phyloP scores from a whole-genome alignment of 1,140 invertebrate species.

The Holotrichia oblita region DNA sequence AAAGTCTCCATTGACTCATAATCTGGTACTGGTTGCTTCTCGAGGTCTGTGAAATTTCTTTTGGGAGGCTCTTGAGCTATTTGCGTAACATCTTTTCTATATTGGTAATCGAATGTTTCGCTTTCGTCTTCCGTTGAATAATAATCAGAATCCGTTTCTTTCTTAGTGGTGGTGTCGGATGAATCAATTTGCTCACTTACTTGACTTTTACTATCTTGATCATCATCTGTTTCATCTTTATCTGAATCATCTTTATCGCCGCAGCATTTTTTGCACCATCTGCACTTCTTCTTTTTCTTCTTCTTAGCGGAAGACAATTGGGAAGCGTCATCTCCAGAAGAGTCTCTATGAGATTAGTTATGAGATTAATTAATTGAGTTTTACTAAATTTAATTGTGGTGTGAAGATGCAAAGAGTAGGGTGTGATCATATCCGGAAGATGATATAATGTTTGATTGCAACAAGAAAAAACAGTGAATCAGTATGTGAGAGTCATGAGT shows the following conservation, averaged over 20 bases:
- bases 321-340: constrained; percentile 51
- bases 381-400: too few species aligned
- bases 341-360: constrained; percentile 46
- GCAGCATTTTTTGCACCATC: constrained; percentile 39
- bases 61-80: neutral
- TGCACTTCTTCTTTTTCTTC: constrained; percentile 39
- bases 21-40: constrained; percentile 54
- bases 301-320: neutral
- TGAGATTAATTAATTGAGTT: neutral
- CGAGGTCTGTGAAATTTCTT: constrained; percentile 52
- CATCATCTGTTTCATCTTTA: neutral
- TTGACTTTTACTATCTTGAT: neutral
- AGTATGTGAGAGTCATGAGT: too few species aligned
- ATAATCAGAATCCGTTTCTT: constrained; percentile 35
- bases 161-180: neutral
- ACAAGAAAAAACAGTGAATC: too few species aligned
- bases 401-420: too few species aligned
- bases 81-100: constrained; percentile 47
- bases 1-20: constrained; percentile 56
- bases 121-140: constrained; percentile 36
- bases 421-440: too few species aligned
- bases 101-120: constrained; percentile 56
- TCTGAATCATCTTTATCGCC: constrained; percentile 19
- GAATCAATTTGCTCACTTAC: neutral
- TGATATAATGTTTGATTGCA: too few species aligned